Percentiles rank a stretch among this genome's conserved stretches.
These are phyloP conservation scores for Ptychadena robeensis DNA, from an alignment of 2,797 vertebrate species.

Conservation along the genomic window DNA sequence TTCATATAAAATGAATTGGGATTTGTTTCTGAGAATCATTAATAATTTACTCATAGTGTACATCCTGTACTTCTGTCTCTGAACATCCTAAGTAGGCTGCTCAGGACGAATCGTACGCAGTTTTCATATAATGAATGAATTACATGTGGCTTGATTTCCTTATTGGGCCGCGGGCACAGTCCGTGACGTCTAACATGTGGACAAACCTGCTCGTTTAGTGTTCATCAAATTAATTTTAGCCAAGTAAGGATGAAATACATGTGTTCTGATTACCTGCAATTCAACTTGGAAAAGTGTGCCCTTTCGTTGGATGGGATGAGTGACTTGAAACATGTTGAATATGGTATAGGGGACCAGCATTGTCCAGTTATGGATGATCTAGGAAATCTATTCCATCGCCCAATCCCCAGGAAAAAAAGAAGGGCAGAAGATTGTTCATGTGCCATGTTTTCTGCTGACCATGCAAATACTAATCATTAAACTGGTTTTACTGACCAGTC, in stretches of 20 bases:
- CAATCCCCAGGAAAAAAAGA: too few species aligned
- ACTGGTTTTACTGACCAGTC: too few species aligned
- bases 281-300: neutral
- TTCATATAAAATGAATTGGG: conserved; percentile 55
- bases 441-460: too few species aligned
- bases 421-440: too few species aligned
- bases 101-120: conserved; percentile 24
- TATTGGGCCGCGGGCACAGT: conserved; percentile 10
- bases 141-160: conserved; percentile 26
- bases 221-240: conserved; percentile 10
- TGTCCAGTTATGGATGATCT: too few species aligned
- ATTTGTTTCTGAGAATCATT: conserved; percentile 57
- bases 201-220: neutral
- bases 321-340: neutral
- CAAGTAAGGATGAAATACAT: conserved; percentile 32
- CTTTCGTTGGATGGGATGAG: too few species aligned
- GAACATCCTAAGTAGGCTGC: conserved; percentile 24
- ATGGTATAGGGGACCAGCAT: neutral
- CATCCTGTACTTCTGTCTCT: conserved; percentile 51
- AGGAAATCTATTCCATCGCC: too few species aligned
- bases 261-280: conserved; percentile 5
- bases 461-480: too few species aligned
- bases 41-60: conserved; percentile 54
- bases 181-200: conserved; percentile 31
- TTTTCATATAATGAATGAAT: conserved; percentile 51